Percentiles rank a stretch among this genome's conserved stretches.
Conservation (phyloP, 2,888 invertebrate species). For the Andrena fulva region DNA sequence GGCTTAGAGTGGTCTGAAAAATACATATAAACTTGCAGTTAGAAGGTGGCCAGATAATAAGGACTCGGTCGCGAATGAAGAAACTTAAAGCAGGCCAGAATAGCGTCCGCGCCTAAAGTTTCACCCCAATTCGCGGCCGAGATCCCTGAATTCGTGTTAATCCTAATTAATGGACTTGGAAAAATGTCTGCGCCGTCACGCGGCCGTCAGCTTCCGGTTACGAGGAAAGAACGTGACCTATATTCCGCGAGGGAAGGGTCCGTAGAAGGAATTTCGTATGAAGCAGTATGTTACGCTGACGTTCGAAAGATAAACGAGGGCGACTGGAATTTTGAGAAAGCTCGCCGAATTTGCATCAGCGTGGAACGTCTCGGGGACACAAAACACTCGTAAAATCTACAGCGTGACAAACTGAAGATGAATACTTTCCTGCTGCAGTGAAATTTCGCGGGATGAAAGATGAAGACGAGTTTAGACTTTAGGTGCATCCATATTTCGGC, state of each 20-base stretch:
- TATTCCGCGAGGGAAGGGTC: conserved; percentile 24
- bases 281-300: conserved; percentile 39
- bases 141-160: not conserved
- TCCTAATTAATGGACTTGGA: not conserved
- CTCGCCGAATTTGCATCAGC: conserved; percentile 48
- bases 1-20: not conserved
- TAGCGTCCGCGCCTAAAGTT: not conserved
- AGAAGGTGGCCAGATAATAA: not conserved
- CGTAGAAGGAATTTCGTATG: conserved; percentile 34
- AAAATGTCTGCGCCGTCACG: not conserved
- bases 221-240: conserved; percentile 42
- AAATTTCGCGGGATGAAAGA: conserved; percentile 4
- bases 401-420: conserved; percentile 27
- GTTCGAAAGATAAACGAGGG: conserved; percentile 44
- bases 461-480: conserved; percentile 2
- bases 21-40: not conserved
- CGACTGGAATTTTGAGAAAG: conserved; percentile 51
- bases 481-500: not conserved
- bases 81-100: not conserved
- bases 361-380: conserved; percentile 29
- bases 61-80: not conserved
- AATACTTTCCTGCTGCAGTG: conserved; percentile 1
- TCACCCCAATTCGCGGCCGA: not conserved
- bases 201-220: conserved; percentile 7
- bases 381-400: conserved; percentile 31